Conservation (phyloP, 2,113 vertebrate genomes). For the Geococcyx californianus region DNA sequence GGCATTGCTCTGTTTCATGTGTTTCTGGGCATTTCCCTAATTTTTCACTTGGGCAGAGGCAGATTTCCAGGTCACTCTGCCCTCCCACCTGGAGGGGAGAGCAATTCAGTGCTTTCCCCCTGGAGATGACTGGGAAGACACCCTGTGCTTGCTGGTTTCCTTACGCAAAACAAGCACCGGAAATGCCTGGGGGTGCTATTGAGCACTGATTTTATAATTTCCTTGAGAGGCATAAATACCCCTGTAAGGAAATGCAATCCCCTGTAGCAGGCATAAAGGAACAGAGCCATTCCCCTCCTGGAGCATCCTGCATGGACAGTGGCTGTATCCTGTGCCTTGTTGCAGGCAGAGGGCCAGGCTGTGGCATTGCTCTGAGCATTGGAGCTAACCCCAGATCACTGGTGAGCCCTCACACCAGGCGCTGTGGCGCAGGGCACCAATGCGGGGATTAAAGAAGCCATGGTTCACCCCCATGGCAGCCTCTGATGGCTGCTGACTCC, state of each 20-base stretch:
- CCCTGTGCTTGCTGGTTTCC: background rate
- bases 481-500: background rate
- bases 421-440: background rate
- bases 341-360: background rate
- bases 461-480: background rate
- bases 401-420: background rate
- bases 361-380: rapidly evolving
- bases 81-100: background rate
- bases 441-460: rapidly evolving
- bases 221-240: background rate
- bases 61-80: background rate
- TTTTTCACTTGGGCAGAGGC: background rate
- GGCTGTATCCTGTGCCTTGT: rapidly evolving
- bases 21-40: background rate
- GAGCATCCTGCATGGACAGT: background rate
- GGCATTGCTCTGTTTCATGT: background rate
- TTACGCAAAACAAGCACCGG: background rate
- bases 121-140: background rate
- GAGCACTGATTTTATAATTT: background rate
- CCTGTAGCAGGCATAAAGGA: background rate
- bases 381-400: rapidly evolving
- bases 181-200: background rate
- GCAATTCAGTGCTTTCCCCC: rapidly evolving
- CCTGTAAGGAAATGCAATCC: background rate
- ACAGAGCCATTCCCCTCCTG: background rate